phyloP scores from a whole-genome alignment of 2,113 vertebrate species.

The Thalassoma bifasciatum region DNA sequence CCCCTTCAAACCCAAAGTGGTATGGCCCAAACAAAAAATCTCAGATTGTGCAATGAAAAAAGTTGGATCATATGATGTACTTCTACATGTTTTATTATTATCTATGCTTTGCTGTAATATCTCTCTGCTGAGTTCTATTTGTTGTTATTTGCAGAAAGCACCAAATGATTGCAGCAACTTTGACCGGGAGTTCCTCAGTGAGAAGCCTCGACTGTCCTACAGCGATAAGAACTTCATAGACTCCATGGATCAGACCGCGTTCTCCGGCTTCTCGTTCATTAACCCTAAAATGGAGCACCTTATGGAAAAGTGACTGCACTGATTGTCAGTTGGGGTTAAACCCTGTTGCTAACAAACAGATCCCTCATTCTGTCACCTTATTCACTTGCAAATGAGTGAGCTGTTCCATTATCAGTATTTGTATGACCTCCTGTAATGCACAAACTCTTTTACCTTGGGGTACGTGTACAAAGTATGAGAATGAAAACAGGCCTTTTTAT shows the following conservation, averaged over 20 bases:
- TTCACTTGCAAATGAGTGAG: conserved; percentile 36
- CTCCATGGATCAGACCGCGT: conserved; percentile 96
- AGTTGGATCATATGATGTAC: not conserved
- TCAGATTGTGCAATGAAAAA: not conserved
- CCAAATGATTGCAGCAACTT: conserved; percentile 95
- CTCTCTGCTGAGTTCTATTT: conserved; percentile 33
- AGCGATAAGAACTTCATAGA: conserved; percentile 97
- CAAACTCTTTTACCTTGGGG: conserved; percentile 45
- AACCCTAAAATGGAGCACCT: conserved; percentile 92
- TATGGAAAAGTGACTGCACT: conserved; percentile 83
- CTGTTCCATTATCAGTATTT: conserved; percentile 59
- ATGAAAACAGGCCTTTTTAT: conserved; percentile 45
- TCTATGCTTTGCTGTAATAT: not conserved
- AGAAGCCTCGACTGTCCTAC: conserved; percentile 94
- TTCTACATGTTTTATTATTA: not conserved
- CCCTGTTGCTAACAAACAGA: conserved; percentile 34
- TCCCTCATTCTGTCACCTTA: conserved; percentile 22
- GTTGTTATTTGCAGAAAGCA: conserved; percentile 85
- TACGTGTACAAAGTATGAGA: conserved; percentile 55
- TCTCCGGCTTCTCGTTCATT: conserved; percentile 94
- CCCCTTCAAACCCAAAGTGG: conserved; percentile 99
- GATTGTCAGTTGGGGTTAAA: conserved; percentile 23
- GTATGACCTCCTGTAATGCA: conserved; percentile 59
- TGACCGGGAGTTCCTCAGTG: conserved; percentile 95
- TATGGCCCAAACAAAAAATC: conserved; percentile 66